Base-by-base conservation (phyloP, 2,888 invertebrate species). In the Ectemnius continuus region DNA sequence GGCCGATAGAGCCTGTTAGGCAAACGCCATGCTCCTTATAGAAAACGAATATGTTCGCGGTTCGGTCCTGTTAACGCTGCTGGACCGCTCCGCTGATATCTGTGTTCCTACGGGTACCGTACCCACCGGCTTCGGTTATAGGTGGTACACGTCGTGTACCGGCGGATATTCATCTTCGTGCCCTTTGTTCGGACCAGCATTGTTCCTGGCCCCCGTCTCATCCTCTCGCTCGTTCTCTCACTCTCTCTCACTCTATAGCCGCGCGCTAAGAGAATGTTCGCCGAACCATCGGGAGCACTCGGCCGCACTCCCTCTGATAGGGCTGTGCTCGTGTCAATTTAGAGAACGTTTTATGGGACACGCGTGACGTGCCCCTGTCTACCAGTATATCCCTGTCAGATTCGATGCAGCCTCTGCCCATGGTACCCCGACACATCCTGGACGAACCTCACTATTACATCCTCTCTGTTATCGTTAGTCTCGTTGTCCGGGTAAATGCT, bases 11-110 rank as follows among this genome's bases (percentile, higher is more conserved):
- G 82, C 85, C 85, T 86, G 86, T 87, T 87, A 87, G 82, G 82
- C 85, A 84, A 84, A 85, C 84, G 82, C 84, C 86, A 79, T 86
- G 82, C 84, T 83, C 83, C 82, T 84, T 86, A 87, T 83, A 82
- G 82, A 78, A 84, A 85, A 85, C 83, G 85, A 85, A 86, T 85
- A 86, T 85, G 84, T 83, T 85, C 80, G 79, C 76, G 73, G 77
- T 81, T 83, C 82, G 62, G 75, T 72, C 65, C 76, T 77, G 78
- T 80, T 82, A 83, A 79, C 75, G 75, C 64, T 72, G 72, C 23
- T 47, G 67, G 57, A 48, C 61, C 61, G 48, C 64, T 11, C 26
- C 56, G 23, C 75, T 83, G 85, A 84, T 85, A 84, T 83, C 85
- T 85, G 80, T 84, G 81, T 84, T 80, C 76, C 23, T n/a, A 18